phyloP scores from a whole-genome alignment of 1,140 invertebrate species.

The Amphibalanus amphitrite region DNA sequence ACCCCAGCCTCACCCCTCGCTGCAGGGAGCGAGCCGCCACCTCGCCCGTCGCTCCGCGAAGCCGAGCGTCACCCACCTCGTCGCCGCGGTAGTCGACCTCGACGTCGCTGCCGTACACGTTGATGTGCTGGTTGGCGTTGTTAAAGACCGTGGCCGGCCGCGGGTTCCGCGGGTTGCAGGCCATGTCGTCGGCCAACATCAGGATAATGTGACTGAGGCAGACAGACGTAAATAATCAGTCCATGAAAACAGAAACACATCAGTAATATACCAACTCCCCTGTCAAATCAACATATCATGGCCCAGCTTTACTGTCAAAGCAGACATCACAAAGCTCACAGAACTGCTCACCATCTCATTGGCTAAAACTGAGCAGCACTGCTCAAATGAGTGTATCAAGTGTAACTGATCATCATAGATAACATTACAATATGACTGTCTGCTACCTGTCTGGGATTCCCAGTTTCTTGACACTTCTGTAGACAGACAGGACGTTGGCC shows the following conservation, averaged over 20 bases:
- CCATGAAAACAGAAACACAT: too few species aligned
- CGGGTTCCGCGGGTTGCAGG: slow-evolving; percentile 95
- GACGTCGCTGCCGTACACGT: slow-evolving; percentile 98
- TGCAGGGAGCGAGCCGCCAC: too few species aligned
- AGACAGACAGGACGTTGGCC: slow-evolving; percentile 95
- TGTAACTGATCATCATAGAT: too few species aligned
- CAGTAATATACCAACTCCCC: slow-evolving; percentile 6
- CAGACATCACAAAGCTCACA: too few species aligned
- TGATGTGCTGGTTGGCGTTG: slow-evolving; percentile 93
- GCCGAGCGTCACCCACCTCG: slow-evolving; percentile 43
- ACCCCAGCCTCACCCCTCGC: too few species aligned
- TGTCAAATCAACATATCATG: slow-evolving; percentile 8
- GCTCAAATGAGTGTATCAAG: too few species aligned
- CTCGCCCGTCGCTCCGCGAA: neutral
- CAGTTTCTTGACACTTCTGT: slow-evolving; percentile 88
- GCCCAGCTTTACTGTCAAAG: too few species aligned
- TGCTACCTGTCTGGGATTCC: slow-evolving; percentile 78
- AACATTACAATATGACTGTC: too few species aligned
- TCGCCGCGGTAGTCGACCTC: slow-evolving; percentile 98
- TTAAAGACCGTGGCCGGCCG: slow-evolving; percentile 96
- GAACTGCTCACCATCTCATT: too few species aligned
- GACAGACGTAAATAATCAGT: slow-evolving; percentile 5
- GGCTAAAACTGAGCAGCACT: too few species aligned
- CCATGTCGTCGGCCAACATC: slow-evolving; percentile 99
- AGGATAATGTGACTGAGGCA: slow-evolving; percentile 55